phyloP scores from a whole-genome alignment of 2,797 vertebrate genomes.

The Otus scops region DNA sequence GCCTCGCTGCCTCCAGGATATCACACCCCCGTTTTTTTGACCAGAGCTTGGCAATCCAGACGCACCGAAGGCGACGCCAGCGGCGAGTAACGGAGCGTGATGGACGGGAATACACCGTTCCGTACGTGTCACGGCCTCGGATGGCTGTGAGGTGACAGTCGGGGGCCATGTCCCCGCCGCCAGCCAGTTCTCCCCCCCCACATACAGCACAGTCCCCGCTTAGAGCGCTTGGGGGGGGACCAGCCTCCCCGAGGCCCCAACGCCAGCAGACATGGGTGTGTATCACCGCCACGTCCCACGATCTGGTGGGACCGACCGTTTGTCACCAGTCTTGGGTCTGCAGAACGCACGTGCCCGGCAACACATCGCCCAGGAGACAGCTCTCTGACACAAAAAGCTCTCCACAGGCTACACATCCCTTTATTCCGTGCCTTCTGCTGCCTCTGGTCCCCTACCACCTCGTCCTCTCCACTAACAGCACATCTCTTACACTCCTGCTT shows the following conservation, averaged over 20 bases:
- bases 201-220: accelerated
- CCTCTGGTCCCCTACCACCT: not conserved
- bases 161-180: accelerated
- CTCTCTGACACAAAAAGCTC: not conserved
- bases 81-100: not conserved
- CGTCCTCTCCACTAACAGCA: accelerated
- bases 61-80: accelerated
- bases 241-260: not conserved
- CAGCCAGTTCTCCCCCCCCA: accelerated
- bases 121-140: accelerated
- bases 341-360: accelerated
- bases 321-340: too few species aligned
- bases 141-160: accelerated
- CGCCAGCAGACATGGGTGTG: not conserved
- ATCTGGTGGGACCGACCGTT: accelerated
- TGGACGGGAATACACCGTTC: not conserved
- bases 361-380: not conserved
- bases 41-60: not conserved
- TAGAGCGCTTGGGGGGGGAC: accelerated
- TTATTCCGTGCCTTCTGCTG: not conserved
- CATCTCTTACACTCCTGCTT: not conserved
- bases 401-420: not conserved
- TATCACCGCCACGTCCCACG: not conserved
- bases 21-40: not conserved
- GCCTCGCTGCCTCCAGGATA: not conserved